Percentiles rank a stretch among this genome's conserved stretches.
Evolutionary conservation across 2,113 vertebrate species (phyloP).

Genomic region (Osmerus eperlanus): DNA sequence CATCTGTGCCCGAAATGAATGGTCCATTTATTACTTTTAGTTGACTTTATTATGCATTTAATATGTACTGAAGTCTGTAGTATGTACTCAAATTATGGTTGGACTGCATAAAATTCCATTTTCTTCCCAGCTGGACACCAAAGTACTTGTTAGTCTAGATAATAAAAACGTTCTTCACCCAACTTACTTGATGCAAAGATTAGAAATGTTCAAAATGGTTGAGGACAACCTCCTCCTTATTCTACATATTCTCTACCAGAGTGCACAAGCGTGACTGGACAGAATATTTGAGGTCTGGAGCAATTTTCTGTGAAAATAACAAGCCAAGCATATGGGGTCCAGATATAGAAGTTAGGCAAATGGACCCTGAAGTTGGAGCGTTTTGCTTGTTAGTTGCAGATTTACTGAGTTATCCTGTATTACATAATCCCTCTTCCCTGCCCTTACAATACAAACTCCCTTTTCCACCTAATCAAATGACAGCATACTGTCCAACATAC

Average conservation of each 20-base stretch:
- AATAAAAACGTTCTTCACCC: too few species aligned
- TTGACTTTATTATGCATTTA: neutral
- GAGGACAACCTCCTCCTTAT: neutral
- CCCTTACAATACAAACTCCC: too few species aligned
- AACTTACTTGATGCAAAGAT: too few species aligned
- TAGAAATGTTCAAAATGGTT: too few species aligned
- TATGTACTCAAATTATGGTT: neutral
- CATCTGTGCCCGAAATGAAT: slow-evolving; percentile 31
- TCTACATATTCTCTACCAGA: slow-evolving; percentile 9
- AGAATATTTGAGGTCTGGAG: slow-evolving; percentile 27
- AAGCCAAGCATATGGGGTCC: slow-evolving; percentile 29
- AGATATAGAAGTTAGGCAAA: neutral
- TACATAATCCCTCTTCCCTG: too few species aligned
- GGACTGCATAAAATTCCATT: neutral
- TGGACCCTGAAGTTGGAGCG: too few species aligned
- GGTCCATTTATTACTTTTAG: slow-evolving; percentile 4
- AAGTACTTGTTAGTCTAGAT: neutral
- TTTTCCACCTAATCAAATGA: too few species aligned
- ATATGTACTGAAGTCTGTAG: neutral
- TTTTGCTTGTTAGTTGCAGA: too few species aligned
- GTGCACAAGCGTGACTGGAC: slow-evolving; percentile 2
- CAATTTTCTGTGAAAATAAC: slow-evolving; percentile 33
- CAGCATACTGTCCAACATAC: too few species aligned
- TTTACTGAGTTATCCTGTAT: too few species aligned
- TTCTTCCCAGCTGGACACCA: slow-evolving; percentile 15